Percentiles rank a stretch among this genome's conserved stretches.
These are phyloP conservation scores for Salvelinus alpinus DNA, from an alignment of 2,113 vertebrate species.

Conservation along the genomic window DNA sequence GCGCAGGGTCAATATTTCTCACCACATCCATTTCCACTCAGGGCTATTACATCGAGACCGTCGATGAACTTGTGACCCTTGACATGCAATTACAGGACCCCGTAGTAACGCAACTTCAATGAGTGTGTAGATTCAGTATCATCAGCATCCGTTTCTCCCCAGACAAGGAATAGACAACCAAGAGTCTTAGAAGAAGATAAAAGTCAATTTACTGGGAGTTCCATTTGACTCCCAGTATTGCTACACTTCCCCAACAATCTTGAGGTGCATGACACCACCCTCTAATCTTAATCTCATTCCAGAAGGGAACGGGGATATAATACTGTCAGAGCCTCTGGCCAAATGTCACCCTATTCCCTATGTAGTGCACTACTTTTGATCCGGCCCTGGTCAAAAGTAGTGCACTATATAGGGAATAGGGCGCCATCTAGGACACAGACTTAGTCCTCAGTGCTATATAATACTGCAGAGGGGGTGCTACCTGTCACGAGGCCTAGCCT, in stretches of 20 bases:
- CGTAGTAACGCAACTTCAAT: slow-evolving; percentile 36
- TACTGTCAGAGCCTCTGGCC: not conserved
- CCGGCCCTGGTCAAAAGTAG: no score
- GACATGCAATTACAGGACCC: slow-evolving; percentile 33
- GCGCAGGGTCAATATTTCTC: not conserved
- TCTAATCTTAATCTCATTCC: not conserved
- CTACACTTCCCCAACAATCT: slow-evolving; percentile 9
- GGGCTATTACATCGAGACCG: slow-evolving; percentile 15
- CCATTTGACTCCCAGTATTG: no score
- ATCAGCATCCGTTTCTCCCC: slow-evolving; percentile 28
- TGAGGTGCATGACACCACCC: slow-evolving; percentile 23
- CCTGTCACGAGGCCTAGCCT: no score
- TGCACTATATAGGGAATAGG: no score
- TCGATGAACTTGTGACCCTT: slow-evolving; percentile 46
- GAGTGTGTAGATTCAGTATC: slow-evolving; percentile 12
- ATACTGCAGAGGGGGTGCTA: no score
- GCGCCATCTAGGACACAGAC: no score
- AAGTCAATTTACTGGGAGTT: no score
- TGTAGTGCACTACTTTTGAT: no score
- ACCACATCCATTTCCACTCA: not conserved
- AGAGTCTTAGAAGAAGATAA: not conserved
- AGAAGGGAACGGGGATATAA: not conserved
- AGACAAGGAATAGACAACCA: slow-evolving; percentile 8
- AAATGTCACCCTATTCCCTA: no score
- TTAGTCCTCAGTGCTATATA: no score